Evolutionary conservation across 2,113 vertebrate species (phyloP).

Genomic region (Ginglymostoma cirratum): DNA sequence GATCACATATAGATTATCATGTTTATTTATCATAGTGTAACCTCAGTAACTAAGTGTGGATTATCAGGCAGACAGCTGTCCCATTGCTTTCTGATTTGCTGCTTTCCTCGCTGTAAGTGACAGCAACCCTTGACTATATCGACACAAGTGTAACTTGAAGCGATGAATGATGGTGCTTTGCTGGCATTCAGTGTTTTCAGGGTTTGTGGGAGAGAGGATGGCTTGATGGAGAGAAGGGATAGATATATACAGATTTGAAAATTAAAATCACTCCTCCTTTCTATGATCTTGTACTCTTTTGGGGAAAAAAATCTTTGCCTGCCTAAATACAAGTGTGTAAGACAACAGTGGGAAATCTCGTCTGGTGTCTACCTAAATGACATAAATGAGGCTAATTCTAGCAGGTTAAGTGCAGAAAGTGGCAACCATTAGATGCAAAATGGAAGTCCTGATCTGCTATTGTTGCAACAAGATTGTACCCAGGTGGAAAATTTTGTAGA

Average conservation of each 20-base stretch:
- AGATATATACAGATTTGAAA: background rate
- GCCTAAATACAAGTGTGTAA: background rate
- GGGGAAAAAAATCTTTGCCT: background rate
- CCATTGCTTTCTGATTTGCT: background rate
- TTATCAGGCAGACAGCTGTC: background rate
- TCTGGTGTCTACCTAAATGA: background rate
- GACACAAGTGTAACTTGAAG: background rate
- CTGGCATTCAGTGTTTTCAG: background rate
- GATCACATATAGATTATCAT: background rate
- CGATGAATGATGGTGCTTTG: background rate
- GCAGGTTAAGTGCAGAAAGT: background rate
- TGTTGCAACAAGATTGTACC: background rate
- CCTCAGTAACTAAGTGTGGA: background rate
- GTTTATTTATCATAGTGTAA: background rate
- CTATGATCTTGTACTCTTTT: background rate
- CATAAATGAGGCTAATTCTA: background rate
- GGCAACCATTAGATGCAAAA: background rate
- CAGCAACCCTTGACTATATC: background rate
- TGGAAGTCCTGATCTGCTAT: background rate
- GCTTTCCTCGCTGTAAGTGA: background rate
- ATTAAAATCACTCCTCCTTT: background rate
- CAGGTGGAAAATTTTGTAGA: background rate
- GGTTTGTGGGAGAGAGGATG: too few species aligned
- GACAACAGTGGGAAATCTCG: background rate
- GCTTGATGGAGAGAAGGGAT: background rate